Evolutionary conservation across 1,140 invertebrate species (phyloP).

Genomic region (Drosophila nasuta): DNA sequence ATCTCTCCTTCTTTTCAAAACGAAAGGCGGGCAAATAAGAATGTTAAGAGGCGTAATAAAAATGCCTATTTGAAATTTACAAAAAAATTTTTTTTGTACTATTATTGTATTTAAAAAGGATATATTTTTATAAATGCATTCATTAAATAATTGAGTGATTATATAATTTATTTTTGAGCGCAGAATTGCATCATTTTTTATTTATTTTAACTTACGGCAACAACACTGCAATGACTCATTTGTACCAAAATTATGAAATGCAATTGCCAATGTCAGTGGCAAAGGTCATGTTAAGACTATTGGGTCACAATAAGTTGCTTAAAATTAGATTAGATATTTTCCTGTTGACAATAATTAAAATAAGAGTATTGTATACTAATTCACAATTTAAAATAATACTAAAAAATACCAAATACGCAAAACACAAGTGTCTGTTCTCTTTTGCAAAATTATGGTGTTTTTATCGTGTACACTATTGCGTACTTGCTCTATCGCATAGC

Average conservation of each 20-base stretch:
- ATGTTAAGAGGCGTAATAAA: background rate
- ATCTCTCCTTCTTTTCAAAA: slow-evolving; percentile 33
- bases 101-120: too few species aligned
- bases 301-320: background rate
- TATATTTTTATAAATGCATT: background rate
- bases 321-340: background rate
- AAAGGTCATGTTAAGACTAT: background rate
- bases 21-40: slow-evolving; percentile 7
- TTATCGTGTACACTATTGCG: slow-evolving; percentile 8
- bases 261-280: background rate
- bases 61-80: background rate
- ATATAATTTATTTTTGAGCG: background rate
- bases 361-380: background rate
- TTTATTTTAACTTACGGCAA: background rate
- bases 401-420: slow-evolving; percentile 29
- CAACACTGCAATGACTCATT: slow-evolving; percentile 4
- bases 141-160: too few species aligned
- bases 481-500: slow-evolving; percentile 20
- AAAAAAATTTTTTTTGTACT: too few species aligned
- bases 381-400: slow-evolving; percentile 8
- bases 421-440: slow-evolving; percentile 19
- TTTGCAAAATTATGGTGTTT: slow-evolving; percentile 32
- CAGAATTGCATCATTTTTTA: background rate
- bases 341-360: background rate
- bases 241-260: background rate